Conservation (phyloP, 2,797 vertebrate genomes). For the Limosa lapponica region DNA sequence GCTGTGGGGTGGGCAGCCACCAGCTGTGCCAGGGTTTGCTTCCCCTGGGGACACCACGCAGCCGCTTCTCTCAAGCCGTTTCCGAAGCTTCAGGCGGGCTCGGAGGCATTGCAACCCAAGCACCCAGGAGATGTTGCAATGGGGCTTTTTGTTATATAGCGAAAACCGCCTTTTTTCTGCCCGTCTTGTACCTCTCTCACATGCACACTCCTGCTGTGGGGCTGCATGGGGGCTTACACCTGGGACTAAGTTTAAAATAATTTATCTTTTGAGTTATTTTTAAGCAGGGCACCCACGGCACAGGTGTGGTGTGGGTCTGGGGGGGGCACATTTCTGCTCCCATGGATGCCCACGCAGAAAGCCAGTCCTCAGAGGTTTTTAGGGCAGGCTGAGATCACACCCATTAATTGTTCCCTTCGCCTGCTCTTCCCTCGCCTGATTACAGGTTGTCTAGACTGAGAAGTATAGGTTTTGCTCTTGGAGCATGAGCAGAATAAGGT, state of each 20-base stretch:
- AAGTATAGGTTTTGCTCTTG: conserved; percentile 37
- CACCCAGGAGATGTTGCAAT: neutral
- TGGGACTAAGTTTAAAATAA: neutral
- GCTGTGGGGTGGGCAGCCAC: neutral
- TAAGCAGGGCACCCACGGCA: neutral
- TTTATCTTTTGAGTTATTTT: neutral
- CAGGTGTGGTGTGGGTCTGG: accelerated
- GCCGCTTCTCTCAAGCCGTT: neutral
- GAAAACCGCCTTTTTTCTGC: neutral
- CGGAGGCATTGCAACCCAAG: neutral
- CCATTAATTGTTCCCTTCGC: conserved; percentile 3
- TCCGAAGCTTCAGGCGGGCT: neutral
- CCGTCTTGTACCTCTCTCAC: neutral
- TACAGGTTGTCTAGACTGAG: conserved; percentile 57
- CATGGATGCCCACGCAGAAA: neutral
- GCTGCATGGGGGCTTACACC: accelerated
- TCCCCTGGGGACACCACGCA: neutral
- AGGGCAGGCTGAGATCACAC: conserved; percentile 19
- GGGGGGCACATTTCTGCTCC: neutral
- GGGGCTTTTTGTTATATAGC: neutral
- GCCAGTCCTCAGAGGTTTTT: neutral
- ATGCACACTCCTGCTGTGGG: accelerated
- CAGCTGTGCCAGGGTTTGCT: neutral
- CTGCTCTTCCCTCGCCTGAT: neutral
- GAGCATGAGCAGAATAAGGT: conserved; percentile 13